Conservation (phyloP, 2,113 vertebrate genomes). For the Rattus rattus region DNA sequence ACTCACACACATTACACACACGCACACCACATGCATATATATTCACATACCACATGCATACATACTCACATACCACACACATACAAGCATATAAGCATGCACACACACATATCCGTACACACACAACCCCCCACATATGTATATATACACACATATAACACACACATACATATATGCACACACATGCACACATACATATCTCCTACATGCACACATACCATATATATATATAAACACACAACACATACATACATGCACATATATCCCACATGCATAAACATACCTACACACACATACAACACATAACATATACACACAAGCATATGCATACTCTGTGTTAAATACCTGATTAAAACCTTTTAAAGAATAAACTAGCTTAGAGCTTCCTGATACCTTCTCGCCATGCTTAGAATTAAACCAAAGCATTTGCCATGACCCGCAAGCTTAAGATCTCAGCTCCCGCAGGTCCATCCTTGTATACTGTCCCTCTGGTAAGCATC, state of each 20-base stretch:
- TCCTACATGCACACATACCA: not conserved
- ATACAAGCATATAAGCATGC: not conserved
- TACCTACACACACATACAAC: not conserved
- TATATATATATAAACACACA: not conserved
- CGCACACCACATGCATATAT: fast-evolving
- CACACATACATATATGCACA: not conserved
- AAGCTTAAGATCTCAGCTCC: not conserved
- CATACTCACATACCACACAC: not conserved
- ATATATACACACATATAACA: not conserved
- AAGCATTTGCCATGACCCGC: not conserved
- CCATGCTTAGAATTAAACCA: not conserved
- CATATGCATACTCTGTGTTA: not conserved
- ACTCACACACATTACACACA: not conserved
- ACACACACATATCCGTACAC: not conserved
- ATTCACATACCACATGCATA: not conserved
- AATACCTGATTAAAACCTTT: not conserved
- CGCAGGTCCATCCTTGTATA: not conserved
- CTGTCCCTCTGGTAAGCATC: not conserved
- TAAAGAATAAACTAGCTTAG: not conserved
- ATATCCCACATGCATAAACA: not conserved
- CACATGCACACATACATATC: not conserved
- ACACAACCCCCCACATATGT: not conserved
- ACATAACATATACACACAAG: not conserved
- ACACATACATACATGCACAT: not conserved
- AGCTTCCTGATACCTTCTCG: not conserved